These are phyloP conservation scores for Lagocephalus sceleratus DNA, from an alignment of 2,797 vertebrate species.

Conservation along the genomic window DNA sequence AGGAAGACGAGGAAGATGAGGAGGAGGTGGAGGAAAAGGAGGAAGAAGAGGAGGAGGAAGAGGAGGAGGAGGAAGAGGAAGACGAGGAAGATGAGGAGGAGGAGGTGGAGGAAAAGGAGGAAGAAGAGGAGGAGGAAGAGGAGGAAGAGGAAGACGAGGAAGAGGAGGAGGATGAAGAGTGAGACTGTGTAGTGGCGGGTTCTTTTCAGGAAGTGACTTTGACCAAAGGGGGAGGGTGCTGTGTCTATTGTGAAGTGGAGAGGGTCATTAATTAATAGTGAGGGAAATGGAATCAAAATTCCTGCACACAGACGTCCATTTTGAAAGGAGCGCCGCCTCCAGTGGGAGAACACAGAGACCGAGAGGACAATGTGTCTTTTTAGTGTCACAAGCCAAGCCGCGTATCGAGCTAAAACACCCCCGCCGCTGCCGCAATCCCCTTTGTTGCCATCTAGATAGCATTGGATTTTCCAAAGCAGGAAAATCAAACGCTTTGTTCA, in stretches of 20 bases:
- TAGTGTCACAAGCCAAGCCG: conserved; percentile 56
- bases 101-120: no score
- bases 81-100: no score
- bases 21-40: no score
- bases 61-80: no score
- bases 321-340: conserved; percentile 18
- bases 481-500: conserved; percentile 71
- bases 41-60: no score
- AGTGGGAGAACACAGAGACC: conserved; percentile 35
- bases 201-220: no score
- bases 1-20: no score
- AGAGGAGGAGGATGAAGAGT: neutral
- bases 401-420: conserved; percentile 61
- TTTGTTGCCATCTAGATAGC: conserved; percentile 57
- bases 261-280: conserved; percentile 3
- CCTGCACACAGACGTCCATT: conserved; percentile 9
- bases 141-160: conserved; percentile 13
- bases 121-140: conserved; percentile 6
- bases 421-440: conserved; percentile 8
- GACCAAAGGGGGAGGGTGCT: no score
- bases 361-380: conserved; percentile 51
- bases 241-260: neutral
- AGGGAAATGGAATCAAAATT: conserved; percentile 13
- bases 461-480: conserved; percentile 74
- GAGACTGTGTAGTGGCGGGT: neutral